phyloP scores from a whole-genome alignment of 1,140 invertebrate genomes.

The Musca vetustissima region DNA sequence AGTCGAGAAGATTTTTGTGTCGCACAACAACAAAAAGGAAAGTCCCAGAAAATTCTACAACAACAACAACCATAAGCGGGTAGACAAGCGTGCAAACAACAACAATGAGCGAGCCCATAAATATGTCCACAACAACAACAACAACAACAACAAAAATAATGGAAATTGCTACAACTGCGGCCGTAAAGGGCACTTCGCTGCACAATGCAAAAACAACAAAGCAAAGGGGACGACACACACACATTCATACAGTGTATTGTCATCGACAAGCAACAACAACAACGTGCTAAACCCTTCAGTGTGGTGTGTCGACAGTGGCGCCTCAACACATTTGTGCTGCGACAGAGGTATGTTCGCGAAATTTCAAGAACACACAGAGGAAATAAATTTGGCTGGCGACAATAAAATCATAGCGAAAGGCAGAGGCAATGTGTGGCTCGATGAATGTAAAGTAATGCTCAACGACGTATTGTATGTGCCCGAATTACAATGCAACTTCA shows the following conservation, averaged over 20 bases:
- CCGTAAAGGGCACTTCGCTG: neutral
- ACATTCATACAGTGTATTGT: neutral
- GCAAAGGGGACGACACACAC: neutral
- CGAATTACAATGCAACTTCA: slow-evolving; percentile 25
- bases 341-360: neutral
- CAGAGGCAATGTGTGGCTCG: neutral
- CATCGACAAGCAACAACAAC: neutral
- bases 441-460: slow-evolving; percentile 11
- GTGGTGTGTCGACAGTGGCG: slow-evolving; percentile 28
- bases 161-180: neutral
- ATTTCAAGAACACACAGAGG: slow-evolving; percentile 5
- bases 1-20: neutral
- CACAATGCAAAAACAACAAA: neutral
- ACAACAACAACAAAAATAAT: neutral
- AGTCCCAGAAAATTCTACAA: neutral
- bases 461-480: slow-evolving; percentile 25
- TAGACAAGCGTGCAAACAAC: neutral
- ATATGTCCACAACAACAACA: neutral
- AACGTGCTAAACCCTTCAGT: neutral
- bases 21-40: neutral
- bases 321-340: too few relatives aligned
- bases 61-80: neutral
- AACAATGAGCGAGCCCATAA: neutral
- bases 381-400: slow-evolving; percentile 14
- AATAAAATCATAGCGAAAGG: slow-evolving; percentile 17